Conservation (phyloP, 2,797 vertebrate species). For the Scyliorhinus canicula region DNA sequence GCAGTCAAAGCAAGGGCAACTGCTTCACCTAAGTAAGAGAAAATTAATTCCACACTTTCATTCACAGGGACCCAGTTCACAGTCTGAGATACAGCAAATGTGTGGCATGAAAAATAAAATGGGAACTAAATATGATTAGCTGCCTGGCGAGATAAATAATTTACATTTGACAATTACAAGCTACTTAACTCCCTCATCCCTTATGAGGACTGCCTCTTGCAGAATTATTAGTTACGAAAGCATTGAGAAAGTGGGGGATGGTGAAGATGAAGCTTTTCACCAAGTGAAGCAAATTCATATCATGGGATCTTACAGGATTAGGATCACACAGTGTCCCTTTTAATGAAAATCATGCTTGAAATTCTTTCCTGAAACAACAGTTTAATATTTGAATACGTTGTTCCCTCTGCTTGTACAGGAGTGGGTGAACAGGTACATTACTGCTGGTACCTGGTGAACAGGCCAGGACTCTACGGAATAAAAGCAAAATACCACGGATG, state of each 20-base stretch:
- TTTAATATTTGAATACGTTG: neutral
- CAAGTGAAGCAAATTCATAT: neutral
- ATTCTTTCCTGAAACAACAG: neutral
- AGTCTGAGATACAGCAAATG: neutral
- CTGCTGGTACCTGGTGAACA: neutral
- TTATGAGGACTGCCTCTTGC: neutral
- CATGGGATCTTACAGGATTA: neutral
- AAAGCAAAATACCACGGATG: no score
- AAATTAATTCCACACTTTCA: neutral
- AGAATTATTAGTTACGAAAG: no score
- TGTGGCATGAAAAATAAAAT: neutral
- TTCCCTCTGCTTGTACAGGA: neutral
- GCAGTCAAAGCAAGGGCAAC: neutral
- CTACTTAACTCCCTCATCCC: neutral
- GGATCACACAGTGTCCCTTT: neutral
- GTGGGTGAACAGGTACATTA: neutral
- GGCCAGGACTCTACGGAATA: no score
- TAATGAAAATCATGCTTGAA: neutral
- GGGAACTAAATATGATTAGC: neutral
- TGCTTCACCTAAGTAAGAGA: neutral
- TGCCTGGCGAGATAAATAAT: neutral
- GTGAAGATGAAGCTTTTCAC: neutral
- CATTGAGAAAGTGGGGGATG: no score
- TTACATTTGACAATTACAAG: neutral
- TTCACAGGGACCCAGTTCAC: neutral